These are phyloP conservation scores for Pocillopora damicornis DNA, from an alignment of 64 coral and sea anemone genomes.

Conservation along the genomic window DNA sequence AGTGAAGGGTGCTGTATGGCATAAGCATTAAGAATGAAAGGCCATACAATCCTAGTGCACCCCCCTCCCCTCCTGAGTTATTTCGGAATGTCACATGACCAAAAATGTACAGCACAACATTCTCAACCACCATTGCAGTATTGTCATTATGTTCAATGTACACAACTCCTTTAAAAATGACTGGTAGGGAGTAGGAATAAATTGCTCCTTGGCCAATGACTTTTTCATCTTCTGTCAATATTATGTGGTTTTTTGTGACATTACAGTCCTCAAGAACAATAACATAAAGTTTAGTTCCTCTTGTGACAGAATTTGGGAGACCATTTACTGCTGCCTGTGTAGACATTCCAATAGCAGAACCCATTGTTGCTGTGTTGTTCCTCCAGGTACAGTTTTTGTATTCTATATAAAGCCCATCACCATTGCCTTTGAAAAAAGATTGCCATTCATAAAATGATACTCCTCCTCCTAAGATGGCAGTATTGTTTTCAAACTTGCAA, in stretches of 20 bases:
- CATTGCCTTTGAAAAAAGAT: slow-evolving; percentile 13
- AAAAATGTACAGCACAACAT: slow-evolving; percentile 54
- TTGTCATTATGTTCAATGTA: slow-evolving; percentile 40
- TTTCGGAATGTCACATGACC: slow-evolving; percentile 41
- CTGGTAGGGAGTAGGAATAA: slow-evolving; percentile 61
- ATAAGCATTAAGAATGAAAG: slow-evolving; percentile 70
- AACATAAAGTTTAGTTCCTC: slow-evolving; percentile 44
- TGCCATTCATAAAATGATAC: slow-evolving; percentile 49
- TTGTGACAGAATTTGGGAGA: neutral
- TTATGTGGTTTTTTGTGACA: slow-evolving; percentile 46
- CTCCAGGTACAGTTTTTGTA: slow-evolving; percentile 54
- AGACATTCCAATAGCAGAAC: slow-evolving; percentile 67
- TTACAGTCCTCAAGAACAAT: slow-evolving; percentile 57
- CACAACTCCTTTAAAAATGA: slow-evolving; percentile 45
- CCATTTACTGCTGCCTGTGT: slow-evolving; percentile 14
- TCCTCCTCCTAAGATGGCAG: slow-evolving; percentile 51
- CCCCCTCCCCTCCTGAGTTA: slow-evolving; percentile 65
- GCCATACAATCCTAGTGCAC: slow-evolving; percentile 80
- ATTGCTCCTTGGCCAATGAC: slow-evolving; percentile 79
- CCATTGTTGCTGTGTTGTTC: slow-evolving; percentile 65
- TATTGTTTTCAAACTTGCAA: slow-evolving; percentile 55
- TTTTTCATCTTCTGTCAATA: slow-evolving; percentile 36
- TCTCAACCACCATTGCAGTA: slow-evolving; percentile 80
- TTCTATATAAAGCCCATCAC: slow-evolving; percentile 7
- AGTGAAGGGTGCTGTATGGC: slow-evolving; percentile 54